A percentile compares a stretch with the other conserved stretches of the same genome.
These are phyloP conservation scores for Sesia apiformis DNA, from an alignment of 2,888 invertebrate species.

Conservation along the genomic window DNA sequence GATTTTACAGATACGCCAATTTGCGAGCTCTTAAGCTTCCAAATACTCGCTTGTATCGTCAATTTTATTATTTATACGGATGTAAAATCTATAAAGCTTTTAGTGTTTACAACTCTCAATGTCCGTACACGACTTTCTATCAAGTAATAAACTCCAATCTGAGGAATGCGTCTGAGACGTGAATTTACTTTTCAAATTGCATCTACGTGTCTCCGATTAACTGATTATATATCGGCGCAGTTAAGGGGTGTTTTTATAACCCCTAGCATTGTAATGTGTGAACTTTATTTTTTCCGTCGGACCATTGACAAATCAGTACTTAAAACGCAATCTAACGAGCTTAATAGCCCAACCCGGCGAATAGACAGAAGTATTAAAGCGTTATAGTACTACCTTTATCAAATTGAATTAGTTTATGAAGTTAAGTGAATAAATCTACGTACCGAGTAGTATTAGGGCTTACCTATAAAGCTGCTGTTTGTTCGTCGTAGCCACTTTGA, in stretches of 20 bases:
- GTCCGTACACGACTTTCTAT: neutral
- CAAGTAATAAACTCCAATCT: neutral
- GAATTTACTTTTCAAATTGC: constrained; percentile 2
- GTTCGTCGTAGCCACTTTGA: too few relatives aligned
- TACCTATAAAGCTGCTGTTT: too few relatives aligned
- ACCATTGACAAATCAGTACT: neutral
- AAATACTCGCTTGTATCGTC: constrained; percentile 14
- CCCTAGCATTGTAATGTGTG: neutral
- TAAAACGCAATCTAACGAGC: neutral
- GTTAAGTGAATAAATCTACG: too few relatives aligned
- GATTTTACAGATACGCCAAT: constrained; percentile 16
- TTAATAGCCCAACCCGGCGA: neutral
- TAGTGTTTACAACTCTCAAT: constrained; percentile 1
- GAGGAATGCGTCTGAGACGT: neutral
- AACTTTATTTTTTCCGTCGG: neutral
- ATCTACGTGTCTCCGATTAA: neutral
- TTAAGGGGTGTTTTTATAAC: neutral
- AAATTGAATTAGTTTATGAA: too few relatives aligned
- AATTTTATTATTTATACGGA: constrained; percentile 13
- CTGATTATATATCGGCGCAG: too few relatives aligned
- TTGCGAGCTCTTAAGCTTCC: constrained; percentile 21
- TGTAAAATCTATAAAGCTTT: constrained; percentile 6
- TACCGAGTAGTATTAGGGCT: too few relatives aligned
- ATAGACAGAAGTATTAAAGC: neutral
- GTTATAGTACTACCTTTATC: too few relatives aligned